Evolutionary conservation across 2,888 invertebrate genomes (phyloP).

Genomic region (Cordilura impudica): DNA sequence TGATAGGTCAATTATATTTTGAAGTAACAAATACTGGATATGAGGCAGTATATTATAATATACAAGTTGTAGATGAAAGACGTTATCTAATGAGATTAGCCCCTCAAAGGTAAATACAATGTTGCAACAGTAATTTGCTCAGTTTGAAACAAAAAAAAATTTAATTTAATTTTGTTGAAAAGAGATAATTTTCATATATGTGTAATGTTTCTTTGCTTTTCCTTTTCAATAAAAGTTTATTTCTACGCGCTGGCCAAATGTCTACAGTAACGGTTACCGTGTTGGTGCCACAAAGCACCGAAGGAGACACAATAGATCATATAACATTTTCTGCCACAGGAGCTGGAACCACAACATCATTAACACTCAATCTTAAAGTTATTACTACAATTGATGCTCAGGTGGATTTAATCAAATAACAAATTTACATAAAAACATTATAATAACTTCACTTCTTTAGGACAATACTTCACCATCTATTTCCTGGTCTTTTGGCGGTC

Average conservation of each 20-base stretch:
- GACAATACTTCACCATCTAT: conserved; percentile 82
- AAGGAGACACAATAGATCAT: conserved; percentile 81
- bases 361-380: conserved; percentile 78
- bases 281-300: conserved; percentile 78
- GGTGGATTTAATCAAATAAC: conserved; percentile 64
- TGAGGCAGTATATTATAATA: conserved; percentile 80
- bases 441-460: conserved; percentile 43
- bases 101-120: conserved; percentile 80
- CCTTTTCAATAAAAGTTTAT: conserved; percentile 65
- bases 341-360: conserved; percentile 73
- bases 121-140: not conserved
- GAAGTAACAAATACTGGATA: conserved; percentile 86
- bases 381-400: conserved; percentile 71
- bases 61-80: conserved; percentile 81
- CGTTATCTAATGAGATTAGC: conserved; percentile 80
- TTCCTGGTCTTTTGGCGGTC: conserved; percentile 82
- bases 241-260: conserved; percentile 78
- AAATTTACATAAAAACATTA: not conserved
- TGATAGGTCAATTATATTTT: conserved; percentile 80
- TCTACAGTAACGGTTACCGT: conserved; percentile 80
- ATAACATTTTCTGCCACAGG: conserved; percentile 82
- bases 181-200: too few species aligned
- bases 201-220: too few species aligned
- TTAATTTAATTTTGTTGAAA: not conserved
- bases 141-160: not conserved